A percentile compares a stretch with the other conserved stretches of the same genome.
phyloP scores from a whole-genome alignment of 2,113 vertebrate species.

The Muscicapa adusta region DNA sequence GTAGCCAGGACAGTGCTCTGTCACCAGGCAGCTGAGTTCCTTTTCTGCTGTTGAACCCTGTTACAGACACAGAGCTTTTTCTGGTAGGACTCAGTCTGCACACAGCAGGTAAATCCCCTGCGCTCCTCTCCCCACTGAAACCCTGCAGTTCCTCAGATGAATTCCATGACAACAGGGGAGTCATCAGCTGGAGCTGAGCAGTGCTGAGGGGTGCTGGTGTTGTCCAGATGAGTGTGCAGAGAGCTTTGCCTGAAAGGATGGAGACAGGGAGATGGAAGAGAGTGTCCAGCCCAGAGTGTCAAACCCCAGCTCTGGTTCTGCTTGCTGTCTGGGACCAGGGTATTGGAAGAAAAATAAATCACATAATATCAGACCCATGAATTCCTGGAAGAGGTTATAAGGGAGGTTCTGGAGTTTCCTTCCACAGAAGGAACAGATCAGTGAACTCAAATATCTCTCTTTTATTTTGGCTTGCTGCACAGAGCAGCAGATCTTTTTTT shows the following conservation, averaged over 20 bases:
- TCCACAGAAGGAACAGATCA: not conserved
- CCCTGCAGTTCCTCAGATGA: not conserved
- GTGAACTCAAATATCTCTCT: not conserved
- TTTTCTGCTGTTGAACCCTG: not conserved
- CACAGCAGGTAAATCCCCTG: not conserved
- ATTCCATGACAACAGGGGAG: not conserved
- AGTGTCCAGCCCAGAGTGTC: not conserved
- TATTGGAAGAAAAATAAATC: not conserved
- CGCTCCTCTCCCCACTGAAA: not conserved
- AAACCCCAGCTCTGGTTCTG: not conserved
- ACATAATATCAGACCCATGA: rapidly evolving
- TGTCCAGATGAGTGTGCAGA: not conserved
- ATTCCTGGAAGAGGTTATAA: not conserved
- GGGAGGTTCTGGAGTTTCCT: not conserved
- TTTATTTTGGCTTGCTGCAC: not conserved
- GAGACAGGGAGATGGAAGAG: not conserved
- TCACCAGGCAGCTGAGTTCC: not conserved
- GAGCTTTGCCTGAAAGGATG: not conserved
- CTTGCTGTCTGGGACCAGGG: not conserved
- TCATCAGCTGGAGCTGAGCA: not conserved
- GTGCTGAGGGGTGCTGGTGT: not conserved
- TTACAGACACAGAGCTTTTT: not conserved
- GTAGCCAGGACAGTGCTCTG: not conserved
- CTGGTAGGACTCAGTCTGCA: not conserved
- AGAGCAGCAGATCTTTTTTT: not conserved